These are phyloP conservation scores for Rhinichthys klamathensis DNA, from an alignment of 2,113 vertebrate species.

Conservation along the genomic window DNA sequence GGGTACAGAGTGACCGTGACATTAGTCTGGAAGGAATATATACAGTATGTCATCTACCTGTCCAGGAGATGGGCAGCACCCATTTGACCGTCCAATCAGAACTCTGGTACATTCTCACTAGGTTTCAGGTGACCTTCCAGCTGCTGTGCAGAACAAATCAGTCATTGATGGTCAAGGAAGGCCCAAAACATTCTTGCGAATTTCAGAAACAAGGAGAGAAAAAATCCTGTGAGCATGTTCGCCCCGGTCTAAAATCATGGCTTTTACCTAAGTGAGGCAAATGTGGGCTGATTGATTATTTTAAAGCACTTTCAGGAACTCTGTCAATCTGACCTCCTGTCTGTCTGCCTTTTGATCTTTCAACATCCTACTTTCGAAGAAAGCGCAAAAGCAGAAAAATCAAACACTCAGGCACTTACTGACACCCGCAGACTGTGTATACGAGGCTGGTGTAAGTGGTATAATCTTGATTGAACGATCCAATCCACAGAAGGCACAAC, in stretches of 20 bases:
- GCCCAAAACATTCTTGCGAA: not conserved
- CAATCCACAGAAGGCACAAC: conserved; percentile 36
- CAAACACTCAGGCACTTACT: conserved; percentile 32
- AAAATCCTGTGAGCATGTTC: not conserved
- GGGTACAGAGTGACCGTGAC: not conserved
- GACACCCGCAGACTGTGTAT: conserved; percentile 9
- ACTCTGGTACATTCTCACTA: not conserved
- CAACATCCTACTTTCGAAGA: conserved; percentile 18
- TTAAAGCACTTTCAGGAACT: conserved; percentile 11
- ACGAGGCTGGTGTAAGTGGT: conserved; percentile 17
- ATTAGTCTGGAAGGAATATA: not conserved
- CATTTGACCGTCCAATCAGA: not conserved
- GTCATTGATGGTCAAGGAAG: not conserved
- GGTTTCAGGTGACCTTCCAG: not conserved
- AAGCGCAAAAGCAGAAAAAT: conserved; percentile 26
- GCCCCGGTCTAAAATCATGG: not conserved
- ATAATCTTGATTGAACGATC: conserved; percentile 49
- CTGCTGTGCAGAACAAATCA: not conserved
- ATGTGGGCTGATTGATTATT: conserved; percentile 12
- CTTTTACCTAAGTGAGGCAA: conserved; percentile 10
- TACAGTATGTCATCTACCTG: not conserved
- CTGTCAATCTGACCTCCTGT: conserved; percentile 13
- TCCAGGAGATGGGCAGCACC: not conserved
- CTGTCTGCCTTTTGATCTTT: conserved; percentile 42
- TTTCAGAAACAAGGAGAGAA: not conserved